phyloP scores from a whole-genome alignment of 2,888 invertebrate genomes.

The Pristionchus exspectatus region DNA sequence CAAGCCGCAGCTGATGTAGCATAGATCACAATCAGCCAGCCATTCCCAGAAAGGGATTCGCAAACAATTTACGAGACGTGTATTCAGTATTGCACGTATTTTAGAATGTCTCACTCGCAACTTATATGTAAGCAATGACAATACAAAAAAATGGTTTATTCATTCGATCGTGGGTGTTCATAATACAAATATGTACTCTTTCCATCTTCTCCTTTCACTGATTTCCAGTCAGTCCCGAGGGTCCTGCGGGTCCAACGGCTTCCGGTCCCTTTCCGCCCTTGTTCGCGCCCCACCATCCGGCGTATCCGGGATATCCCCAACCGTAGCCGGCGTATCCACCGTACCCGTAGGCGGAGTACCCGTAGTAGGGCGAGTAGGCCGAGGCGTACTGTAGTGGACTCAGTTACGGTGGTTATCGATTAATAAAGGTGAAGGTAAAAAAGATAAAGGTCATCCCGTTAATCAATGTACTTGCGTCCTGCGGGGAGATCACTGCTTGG shows the following conservation, averaged over 20 bases:
- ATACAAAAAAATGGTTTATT: slow-evolving; percentile 2
- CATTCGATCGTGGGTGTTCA: not conserved
- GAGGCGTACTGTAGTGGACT: not conserved
- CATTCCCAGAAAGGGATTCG: too few species aligned
- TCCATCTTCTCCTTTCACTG: not conserved
- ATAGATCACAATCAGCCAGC: too few species aligned
- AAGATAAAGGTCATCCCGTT: too few species aligned
- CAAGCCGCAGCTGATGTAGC: too few species aligned
- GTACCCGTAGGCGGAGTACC: not conserved
- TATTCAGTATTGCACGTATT: too few species aligned
- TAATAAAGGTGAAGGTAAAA: too few species aligned
- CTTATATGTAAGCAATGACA: too few species aligned
- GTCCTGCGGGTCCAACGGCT: not conserved
- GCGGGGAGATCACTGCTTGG: too few species aligned
- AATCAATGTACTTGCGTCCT: too few species aligned
- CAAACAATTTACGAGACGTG: too few species aligned
- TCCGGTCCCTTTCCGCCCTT: slow-evolving; percentile 3
- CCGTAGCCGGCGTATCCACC: too few species aligned
- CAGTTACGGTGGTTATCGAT: not conserved
- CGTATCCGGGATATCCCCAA: slow-evolving; percentile 43
- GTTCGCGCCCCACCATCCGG: slow-evolving; percentile 39
- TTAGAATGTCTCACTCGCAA: too few species aligned
- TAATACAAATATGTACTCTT: slow-evolving; percentile 8
- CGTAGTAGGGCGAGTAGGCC: slow-evolving; percentile 35
- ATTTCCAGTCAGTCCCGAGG: slow-evolving; percentile 19